These are phyloP conservation scores for Harmothoe impar DNA, from an alignment of 2,888 invertebrate genomes.

Conservation along the genomic window DNA sequence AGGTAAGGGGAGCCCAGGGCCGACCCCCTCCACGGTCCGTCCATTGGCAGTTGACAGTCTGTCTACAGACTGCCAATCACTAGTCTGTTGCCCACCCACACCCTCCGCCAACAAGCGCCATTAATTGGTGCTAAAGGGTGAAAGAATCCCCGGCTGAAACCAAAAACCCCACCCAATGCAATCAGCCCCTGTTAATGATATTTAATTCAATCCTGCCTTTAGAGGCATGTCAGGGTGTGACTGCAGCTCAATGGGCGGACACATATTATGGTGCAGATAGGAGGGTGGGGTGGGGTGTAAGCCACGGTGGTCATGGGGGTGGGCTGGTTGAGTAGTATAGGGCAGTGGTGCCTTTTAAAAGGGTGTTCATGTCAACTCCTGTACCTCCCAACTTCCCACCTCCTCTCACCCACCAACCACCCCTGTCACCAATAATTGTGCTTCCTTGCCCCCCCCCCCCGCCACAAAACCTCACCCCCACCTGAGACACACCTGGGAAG, in stretches of 20 bases:
- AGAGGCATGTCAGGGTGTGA: slow-evolving; percentile 30
- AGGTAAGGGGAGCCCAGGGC: slow-evolving; percentile 41
- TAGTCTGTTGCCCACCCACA: background rate
- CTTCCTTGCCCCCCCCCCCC: background rate
- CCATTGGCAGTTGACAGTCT: slow-evolving; percentile 38
- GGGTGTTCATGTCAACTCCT: background rate
- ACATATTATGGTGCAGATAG: background rate
- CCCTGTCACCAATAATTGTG: background rate
- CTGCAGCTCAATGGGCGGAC: background rate
- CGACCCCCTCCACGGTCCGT: slow-evolving; percentile 15
- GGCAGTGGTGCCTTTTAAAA: background rate
- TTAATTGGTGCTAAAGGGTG: slow-evolving; percentile 47
- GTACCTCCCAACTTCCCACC: background rate
- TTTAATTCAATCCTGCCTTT: slow-evolving; percentile 52
- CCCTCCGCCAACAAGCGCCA: background rate
- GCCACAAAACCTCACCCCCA: background rate
- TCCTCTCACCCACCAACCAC: background rate
- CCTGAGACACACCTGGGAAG: slow-evolving; percentile 17
- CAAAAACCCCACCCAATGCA: slow-evolving; percentile 25
- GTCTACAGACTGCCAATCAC: slow-evolving; percentile 55
- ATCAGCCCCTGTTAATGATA: slow-evolving; percentile 44
- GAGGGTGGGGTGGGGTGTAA: background rate
- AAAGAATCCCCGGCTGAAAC: slow-evolving; percentile 32
- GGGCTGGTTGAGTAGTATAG: background rate
- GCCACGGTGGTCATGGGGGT: too few species aligned